Conservation (phyloP, 23 tunicate genomes). For the Halocynthia aurantium region DNA sequence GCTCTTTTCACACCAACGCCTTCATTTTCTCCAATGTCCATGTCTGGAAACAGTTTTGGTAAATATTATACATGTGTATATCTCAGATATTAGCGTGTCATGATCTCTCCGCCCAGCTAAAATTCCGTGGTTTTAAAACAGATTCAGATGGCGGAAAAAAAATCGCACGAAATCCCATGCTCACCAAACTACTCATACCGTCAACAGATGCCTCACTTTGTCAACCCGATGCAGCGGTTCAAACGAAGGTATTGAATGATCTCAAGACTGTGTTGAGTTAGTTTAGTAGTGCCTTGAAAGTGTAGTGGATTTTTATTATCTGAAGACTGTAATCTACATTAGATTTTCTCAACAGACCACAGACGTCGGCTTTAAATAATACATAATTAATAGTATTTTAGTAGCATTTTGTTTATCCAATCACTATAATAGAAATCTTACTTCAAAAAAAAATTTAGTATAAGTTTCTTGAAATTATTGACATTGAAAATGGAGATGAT, state of each 20-base stretch:
- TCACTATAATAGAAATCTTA: not conserved
- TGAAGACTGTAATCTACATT: not conserved
- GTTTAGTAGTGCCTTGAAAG: not conserved
- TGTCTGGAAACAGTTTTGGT: slow-evolving; percentile 2
- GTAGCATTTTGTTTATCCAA: too few relatives aligned
- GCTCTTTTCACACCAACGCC: slow-evolving; percentile 16
- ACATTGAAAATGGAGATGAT: not conserved
- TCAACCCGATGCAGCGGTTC: slow-evolving; percentile 18
- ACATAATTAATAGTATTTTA: too few relatives aligned
- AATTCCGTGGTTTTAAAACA: too few relatives aligned
- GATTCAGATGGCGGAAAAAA: not conserved
- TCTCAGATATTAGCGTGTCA: not conserved
- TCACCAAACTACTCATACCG: slow-evolving; percentile 55
- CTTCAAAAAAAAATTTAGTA: not conserved
- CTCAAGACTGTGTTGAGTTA: not conserved
- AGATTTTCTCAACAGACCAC: too few relatives aligned
- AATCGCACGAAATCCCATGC: slow-evolving; percentile 53
- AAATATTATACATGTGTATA: not conserved
- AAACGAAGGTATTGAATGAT: slow-evolving; percentile 22
- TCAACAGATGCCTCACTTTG: slow-evolving; percentile 10
- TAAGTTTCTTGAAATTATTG: not conserved
- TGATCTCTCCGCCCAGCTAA: not conserved
- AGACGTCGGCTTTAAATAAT: too few relatives aligned
- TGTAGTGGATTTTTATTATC: not conserved
- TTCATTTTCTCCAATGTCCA: not conserved